Evolutionary conservation across 2,113 vertebrate species (phyloP), one percentile per base, ranked within the genome.

Genomic region (Hiodon tergisus): DNA sequence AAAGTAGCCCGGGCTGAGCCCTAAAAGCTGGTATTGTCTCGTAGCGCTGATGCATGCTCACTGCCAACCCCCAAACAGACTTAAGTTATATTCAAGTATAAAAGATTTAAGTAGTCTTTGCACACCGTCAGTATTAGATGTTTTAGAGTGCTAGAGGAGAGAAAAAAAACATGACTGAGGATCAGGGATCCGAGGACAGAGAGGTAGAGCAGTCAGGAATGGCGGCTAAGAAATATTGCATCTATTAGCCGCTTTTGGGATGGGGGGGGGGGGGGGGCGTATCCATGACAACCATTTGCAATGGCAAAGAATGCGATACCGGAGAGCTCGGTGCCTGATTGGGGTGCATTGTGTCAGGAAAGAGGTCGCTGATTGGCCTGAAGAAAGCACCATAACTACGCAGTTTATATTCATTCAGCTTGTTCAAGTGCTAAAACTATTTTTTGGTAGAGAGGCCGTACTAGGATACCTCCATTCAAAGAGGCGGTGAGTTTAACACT

Each of bases 351-450:
- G 96, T 97, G 92, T 94, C 91, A 90, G 91, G 89, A 90, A 92
- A 94, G 95, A 92, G 93, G 94, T 94, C 95, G 94, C 94, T 99
- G 96, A 99, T 99, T 99, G 96, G 96, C 92, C 93, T 92, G 93
- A 92, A 92, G 89, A 89, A 92, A 93, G 91, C 86, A 87, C 92
- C 95, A 93, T 91, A 97, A 96, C 94, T 95, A 93, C 82, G 86
- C 92, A 94, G 91, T 92, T 93, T 94, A 94, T 94, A 95, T 96
- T 95, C 94, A 97, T 97, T 98, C 95, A 97, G 90, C 92, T 95
- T 93, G 88, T 93, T 96, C 90, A 89, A 95, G 94, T 93, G 91
- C 88, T 90, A 89, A 86, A 87, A 90, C 82, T 84, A 85, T 85
- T 86, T 83, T 74, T 83, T 82, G 79, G 81, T 72, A 82, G 81